Conservation (phyloP, 2,797 vertebrate species). For the Taeniopygia guttata region DNA sequence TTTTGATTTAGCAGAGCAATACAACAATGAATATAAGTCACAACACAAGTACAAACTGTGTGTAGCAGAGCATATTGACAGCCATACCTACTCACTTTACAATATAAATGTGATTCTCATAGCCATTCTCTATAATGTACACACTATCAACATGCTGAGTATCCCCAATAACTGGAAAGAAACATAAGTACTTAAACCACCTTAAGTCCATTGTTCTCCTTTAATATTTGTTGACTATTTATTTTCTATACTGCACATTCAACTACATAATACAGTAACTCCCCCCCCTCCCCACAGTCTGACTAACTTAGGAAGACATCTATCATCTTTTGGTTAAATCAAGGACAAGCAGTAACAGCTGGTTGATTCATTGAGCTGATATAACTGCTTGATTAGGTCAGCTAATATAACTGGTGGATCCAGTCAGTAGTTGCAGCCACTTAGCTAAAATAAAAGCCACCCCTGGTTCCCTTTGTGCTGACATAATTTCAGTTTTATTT, state of each 20-base stretch:
- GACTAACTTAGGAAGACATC: not conserved
- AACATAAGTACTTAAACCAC: not conserved
- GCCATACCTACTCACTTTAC: not conserved
- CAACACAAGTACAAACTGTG: not conserved
- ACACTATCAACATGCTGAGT: not conserved
- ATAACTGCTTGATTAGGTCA: not conserved
- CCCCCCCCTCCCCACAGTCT: rapidly evolving
- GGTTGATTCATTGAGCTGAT: not conserved
- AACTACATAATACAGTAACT: not conserved
- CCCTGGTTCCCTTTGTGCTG: not conserved
- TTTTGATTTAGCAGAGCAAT: not conserved
- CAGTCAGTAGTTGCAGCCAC: not conserved
- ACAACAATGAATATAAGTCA: not conserved
- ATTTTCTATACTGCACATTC: not conserved
- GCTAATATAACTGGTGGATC: not conserved
- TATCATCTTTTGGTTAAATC: not conserved
- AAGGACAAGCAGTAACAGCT: not conserved
- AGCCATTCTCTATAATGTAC: not conserved
- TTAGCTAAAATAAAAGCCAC: not conserved
- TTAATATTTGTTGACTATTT: not conserved
- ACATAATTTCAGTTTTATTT: not conserved
- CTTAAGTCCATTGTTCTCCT: not conserved
- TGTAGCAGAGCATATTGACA: not conserved
- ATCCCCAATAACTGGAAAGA: not conserved
- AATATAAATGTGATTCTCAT: not conserved